A percentile compares a stretch with the other conserved stretches of the same genome.
These are phyloP conservation scores for Myrmophylax atrothorax DNA, from an alignment of 2,113 vertebrate genomes.

Conservation along the genomic window DNA sequence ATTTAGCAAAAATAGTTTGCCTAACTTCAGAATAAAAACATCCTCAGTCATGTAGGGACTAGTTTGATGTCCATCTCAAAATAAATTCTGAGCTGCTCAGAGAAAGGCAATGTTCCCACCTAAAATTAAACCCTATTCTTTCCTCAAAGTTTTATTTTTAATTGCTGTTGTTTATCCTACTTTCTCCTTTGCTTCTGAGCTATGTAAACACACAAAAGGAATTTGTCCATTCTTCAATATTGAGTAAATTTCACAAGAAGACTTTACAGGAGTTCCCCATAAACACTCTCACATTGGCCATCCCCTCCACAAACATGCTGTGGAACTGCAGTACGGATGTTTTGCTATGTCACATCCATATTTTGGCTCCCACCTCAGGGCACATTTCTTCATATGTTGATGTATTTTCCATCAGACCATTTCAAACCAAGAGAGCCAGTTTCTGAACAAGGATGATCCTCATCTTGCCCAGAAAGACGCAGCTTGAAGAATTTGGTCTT, in stretches of 20 bases:
- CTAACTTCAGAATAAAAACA: neutral
- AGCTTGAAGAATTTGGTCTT: neutral
- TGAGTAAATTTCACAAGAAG: neutral
- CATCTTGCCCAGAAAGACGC: neutral
- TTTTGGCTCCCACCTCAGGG: neutral
- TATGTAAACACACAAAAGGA: rapidly evolving
- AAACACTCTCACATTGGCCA: neutral
- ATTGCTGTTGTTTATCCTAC: neutral
- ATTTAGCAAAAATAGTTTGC: neutral
- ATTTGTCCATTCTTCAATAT: neutral
- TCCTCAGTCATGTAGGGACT: neutral
- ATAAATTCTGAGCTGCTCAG: neutral
- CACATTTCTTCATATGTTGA: neutral
- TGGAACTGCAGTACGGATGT: neutral
- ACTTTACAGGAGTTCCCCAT: neutral
- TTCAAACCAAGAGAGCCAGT: neutral
- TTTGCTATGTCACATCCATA: rapidly evolving
- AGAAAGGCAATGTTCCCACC: neutral
- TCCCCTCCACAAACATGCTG: neutral
- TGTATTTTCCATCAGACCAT: neutral
- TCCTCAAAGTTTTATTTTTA: neutral
- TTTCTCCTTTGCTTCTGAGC: neutral
- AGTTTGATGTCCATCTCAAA: neutral
- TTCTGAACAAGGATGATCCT: neutral
- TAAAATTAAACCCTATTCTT: neutral